A percentile compares a stretch with the other conserved stretches of the same genome.
These are phyloP conservation scores for Sinopyrophorus schimmeli DNA, from an alignment of 2,888 invertebrate species.

Conservation along the genomic window DNA sequence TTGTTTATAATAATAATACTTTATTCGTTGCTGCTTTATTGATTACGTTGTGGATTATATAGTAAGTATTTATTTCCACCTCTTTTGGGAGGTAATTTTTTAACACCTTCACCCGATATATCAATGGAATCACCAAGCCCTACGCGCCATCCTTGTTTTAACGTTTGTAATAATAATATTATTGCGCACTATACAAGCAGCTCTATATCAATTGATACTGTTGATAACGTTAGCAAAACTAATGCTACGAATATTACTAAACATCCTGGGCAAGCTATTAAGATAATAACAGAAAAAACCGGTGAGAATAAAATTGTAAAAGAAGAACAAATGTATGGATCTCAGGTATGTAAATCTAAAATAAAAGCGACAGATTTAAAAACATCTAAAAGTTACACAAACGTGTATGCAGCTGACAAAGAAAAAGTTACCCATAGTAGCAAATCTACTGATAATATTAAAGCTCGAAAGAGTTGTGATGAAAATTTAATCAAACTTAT, in stretches of 20 bases:
- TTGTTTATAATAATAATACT: conserved; percentile 14
- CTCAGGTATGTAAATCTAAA: conserved; percentile 42
- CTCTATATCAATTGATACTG: conserved; percentile 42
- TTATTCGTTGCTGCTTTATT: conserved; percentile 36
- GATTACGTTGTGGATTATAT: too few relatives aligned
- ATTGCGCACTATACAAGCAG: conserved; percentile 35
- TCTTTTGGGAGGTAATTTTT: conserved; percentile 44
- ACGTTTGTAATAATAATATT: conserved; percentile 54
- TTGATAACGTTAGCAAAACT: conserved; percentile 45
- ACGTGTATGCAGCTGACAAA: conserved; percentile 41
- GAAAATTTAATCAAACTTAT: conserved; percentile 68
- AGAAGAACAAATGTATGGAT: conserved; percentile 27
- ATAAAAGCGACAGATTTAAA: too few relatives aligned
- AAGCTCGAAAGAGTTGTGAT: conserved; percentile 57
- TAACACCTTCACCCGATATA: conserved; percentile 61
- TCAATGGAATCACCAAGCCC: conserved; percentile 59
- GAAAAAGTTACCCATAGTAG: conserved; percentile 37
- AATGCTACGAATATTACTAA: conserved; percentile 46
- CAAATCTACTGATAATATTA: conserved; percentile 54
- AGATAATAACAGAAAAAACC: conserved; percentile 63
- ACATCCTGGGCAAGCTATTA: conserved; percentile 75
- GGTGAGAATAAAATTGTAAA: conserved; percentile 53
- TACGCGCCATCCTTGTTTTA: conserved; percentile 50
- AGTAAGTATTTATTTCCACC: conserved; percentile 56
- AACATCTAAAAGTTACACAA: conserved; percentile 50